Evolutionary conservation across 2,113 vertebrate species (phyloP).

Genomic region (Hypanus sabinus): DNA sequence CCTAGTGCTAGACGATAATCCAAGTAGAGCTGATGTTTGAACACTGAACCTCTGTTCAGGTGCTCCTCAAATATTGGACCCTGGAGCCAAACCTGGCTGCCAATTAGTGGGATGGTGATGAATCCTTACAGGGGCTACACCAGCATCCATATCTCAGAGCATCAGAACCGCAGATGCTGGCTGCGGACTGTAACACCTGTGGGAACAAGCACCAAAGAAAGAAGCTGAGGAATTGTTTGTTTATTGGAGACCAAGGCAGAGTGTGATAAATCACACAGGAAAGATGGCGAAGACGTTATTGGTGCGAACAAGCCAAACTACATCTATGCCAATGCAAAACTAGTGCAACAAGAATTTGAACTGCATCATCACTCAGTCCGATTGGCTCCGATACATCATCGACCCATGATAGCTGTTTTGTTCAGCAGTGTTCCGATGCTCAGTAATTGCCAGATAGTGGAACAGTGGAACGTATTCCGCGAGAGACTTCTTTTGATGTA

Average conservation of each 20-base stretch:
- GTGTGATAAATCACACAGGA: conserved; percentile 8
- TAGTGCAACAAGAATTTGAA: conserved; percentile 23
- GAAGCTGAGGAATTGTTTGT: not conserved
- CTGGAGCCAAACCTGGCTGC: no score
- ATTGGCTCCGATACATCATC: conserved; percentile 8
- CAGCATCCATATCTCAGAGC: no score
- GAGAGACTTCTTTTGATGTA: not conserved
- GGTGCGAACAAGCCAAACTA: conserved; percentile 15
- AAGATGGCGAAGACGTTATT: conserved; percentile 15
- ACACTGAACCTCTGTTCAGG: no score
- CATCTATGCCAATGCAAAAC: conserved; percentile 11
- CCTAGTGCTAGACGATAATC: no score
- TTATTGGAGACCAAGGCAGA: not conserved
- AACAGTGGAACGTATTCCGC: not conserved
- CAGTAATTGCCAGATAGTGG: not conserved
- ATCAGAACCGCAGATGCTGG: no score
- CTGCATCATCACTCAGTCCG: not conserved
- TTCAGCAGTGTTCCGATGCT: not conserved
- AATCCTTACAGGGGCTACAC: no score
- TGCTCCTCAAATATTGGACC: no score
- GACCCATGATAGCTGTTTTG: not conserved
- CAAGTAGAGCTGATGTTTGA: no score
- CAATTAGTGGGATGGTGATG: no score
- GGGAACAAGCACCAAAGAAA: not conserved
- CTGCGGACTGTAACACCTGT: no score